Evolutionary conservation across 2,797 vertebrate species (phyloP).

Genomic region (Onychomys arenicola): DNA sequence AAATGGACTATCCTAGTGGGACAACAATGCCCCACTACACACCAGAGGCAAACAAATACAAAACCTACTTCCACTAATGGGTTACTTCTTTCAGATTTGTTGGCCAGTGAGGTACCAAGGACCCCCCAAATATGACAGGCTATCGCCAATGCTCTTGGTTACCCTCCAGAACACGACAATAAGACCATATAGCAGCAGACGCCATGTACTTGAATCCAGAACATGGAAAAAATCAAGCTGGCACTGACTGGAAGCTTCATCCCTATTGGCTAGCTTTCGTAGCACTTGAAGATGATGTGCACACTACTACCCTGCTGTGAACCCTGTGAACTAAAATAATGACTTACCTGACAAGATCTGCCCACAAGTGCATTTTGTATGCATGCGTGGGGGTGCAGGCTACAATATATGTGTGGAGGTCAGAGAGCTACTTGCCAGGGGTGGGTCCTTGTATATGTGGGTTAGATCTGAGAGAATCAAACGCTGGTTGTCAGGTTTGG

Average conservation of each 20-base stretch:
- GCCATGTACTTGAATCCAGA: neutral
- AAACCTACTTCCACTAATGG: neutral
- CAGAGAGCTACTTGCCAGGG: neutral
- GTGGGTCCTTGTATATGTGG: neutral
- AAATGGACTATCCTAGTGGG: neutral
- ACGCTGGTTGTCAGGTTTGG: neutral
- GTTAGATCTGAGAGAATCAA: neutral
- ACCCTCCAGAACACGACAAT: neutral
- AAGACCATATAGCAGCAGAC: neutral
- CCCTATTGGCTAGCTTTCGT: neutral
- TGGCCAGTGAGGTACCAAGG: neutral
- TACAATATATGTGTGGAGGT: neutral
- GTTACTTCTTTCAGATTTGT: neutral
- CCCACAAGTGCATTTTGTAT: neutral
- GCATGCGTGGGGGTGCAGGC: neutral
- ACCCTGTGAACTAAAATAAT: neutral
- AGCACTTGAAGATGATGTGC: neutral
- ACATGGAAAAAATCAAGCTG: neutral
- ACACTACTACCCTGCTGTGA: neutral
- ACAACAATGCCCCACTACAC: neutral
- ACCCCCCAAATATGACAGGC: neutral
- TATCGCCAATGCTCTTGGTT: neutral
- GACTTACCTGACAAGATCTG: too few species aligned
- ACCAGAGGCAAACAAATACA: neutral
- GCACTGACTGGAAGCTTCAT: neutral